Evolutionary conservation across 2,888 invertebrate genomes (phyloP).

Genomic region (Zele albiditarsus): DNA sequence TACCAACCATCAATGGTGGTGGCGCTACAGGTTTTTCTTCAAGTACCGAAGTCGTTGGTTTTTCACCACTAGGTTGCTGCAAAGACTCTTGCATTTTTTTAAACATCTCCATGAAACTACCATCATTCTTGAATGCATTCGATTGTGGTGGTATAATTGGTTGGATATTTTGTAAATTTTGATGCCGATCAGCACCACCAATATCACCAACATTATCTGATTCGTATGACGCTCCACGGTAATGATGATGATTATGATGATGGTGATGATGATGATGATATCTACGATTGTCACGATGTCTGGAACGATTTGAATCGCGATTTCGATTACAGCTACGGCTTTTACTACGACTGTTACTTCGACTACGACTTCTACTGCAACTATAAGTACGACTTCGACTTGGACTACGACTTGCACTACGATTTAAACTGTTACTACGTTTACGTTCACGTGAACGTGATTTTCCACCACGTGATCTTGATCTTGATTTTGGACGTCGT

Average conservation of each 20-base stretch:
- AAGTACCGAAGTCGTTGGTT: slow-evolving; percentile 67
- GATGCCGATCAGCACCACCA: slow-evolving; percentile 1
- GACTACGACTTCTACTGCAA: slow-evolving; percentile 59
- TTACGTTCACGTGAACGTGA: slow-evolving; percentile 63
- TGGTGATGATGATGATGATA: slow-evolving; percentile 52
- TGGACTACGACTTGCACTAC: slow-evolving; percentile 56
- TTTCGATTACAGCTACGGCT: slow-evolving; percentile 72
- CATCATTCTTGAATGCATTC: slow-evolving; percentile 90
- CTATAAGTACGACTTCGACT: slow-evolving; percentile 72
- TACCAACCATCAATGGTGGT: slow-evolving; percentile 80
- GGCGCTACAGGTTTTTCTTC: slow-evolving; percentile 73
- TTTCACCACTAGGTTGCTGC: slow-evolving; percentile 68
- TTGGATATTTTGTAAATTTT: not conserved
- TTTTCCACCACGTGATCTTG: slow-evolving; percentile 56
- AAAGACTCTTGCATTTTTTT: slow-evolving; percentile 86
- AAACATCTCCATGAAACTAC: slow-evolving; percentile 92
- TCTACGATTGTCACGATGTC: slow-evolving; percentile 51
- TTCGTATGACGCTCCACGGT: slow-evolving; percentile 64
- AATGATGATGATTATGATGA: slow-evolving; percentile 59
- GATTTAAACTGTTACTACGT: slow-evolving; percentile 58
- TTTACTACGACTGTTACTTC: slow-evolving; percentile 54
- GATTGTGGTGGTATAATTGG: slow-evolving; percentile 67
- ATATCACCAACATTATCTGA: slow-evolving; percentile 60
- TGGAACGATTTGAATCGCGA: slow-evolving; percentile 60
- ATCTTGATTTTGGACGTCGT: slow-evolving; percentile 52